Evolutionary conservation across 1,140 invertebrate genomes (phyloP).

Genomic region (Camponotus vicinus): DNA sequence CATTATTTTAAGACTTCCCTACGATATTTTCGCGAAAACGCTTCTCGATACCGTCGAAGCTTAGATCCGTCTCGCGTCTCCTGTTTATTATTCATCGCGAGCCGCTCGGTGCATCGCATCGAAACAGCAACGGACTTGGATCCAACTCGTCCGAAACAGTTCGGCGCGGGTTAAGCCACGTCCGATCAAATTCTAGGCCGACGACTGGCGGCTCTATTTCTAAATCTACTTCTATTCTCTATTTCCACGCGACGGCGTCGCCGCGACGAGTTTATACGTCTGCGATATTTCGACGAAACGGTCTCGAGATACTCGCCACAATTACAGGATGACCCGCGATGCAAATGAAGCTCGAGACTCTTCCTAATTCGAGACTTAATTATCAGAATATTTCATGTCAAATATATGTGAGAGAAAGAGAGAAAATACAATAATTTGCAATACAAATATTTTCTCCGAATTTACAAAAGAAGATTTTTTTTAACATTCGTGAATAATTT

Average conservation of each 20-base stretch:
- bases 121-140: slow-evolving; percentile 28
- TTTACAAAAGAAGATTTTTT: not conserved
- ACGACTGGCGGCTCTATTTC: slow-evolving; percentile 83
- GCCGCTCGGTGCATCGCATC: slow-evolving; percentile 13
- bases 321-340: not conserved
- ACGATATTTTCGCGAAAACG: slow-evolving; percentile 28
- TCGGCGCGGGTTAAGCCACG: slow-evolving; percentile 63
- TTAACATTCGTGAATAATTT: not conserved
- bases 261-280: slow-evolving; percentile 83
- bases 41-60: slow-evolving; percentile 42
- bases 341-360: not conserved
- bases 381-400: not conserved
- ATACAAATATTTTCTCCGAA: not conserved
- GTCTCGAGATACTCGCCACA: not conserved
- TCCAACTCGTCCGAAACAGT: slow-evolving; percentile 59
- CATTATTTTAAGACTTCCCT: slow-evolving; percentile 56
- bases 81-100: slow-evolving; percentile 59
- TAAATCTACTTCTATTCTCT: slow-evolving; percentile 85
- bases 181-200: slow-evolving; percentile 81
- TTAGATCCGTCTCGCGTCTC: slow-evolving; percentile 10
- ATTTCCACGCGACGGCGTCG: slow-evolving; percentile 81
- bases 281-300: slow-evolving; percentile 83
- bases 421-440: no score
- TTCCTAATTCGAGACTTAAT: not conserved
- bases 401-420: no score